Base-by-base conservation (phyloP, 2,113 vertebrate species). In the Calidris pugnax region DNA sequence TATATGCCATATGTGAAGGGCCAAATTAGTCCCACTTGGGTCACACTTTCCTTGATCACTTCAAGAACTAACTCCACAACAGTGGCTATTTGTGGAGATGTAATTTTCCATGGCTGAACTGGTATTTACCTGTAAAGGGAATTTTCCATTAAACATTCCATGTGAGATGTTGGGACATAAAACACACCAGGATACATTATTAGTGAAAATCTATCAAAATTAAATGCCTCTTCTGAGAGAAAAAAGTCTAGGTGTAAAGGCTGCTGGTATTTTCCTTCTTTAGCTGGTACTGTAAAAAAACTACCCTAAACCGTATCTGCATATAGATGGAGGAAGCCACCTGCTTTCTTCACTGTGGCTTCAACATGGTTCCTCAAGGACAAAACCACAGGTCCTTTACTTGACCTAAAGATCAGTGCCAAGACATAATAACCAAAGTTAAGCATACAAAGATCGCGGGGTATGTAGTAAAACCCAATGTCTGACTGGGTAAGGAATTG, bases 1-100 rank as follows among this genome's bases (percentile, higher is more conserved):
- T 97, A 96, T 95, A 68, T 50, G 50, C 92, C 86, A 89, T 91
- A 93, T 96, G 80, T 66, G 80, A 89, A 72, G 41, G 80, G 73
- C 69, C 89, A 87, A 55, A 90, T 95, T 90, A 85, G 84, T 89
- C 93, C 86, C 90, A 69, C 69, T 94, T 87, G 92, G 77, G 39
- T 76, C 76, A 68, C 79, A 72, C 64, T 90, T 91, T 78, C 51
- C 88, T 87, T 84, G 80, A 89, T 92, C 83, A 22, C 45, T 92
- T 95, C 71, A 82, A 82, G 94, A 91, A 73, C n/a, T 79, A 63
- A 69, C 32, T 90, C 50, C n/a, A 67, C 57, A 92, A 89, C 87
- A 92, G 74, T 62, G 91, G 32, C 26, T 92, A 53, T 91, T 95
- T 96, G 87, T 89, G 66, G 45, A 87, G 66, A 95, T 43, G 21